Evolutionary conservation across 1,140 invertebrate genomes (phyloP), one percentile per base, ranked within the genome.

Genomic region (Mizuhopecten yessoensis): DNA sequence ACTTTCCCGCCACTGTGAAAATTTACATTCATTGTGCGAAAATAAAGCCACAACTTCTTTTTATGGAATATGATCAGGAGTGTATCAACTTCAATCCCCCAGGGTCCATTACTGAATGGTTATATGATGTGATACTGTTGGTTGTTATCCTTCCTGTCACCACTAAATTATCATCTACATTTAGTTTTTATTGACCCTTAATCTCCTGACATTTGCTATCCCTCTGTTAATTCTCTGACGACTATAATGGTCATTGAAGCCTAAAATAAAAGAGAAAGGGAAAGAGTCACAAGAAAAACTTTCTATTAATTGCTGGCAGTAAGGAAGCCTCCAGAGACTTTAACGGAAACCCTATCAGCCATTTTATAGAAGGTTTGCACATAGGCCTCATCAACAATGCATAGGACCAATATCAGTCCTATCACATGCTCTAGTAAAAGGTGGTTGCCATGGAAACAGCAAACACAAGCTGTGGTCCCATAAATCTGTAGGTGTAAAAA

Each of bases 301-400:
- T 29, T 75, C 57, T 75, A 75, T 75, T 75, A 29, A 75, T n/a
- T n/a, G 11, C n/a, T 75, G 57, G 57, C n/a, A 75, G 57, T 75
- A 11, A 75, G 57, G 23, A 75, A 75, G 11, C 57, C 57, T 75
- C 57, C 23, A 29, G 57, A 75, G 57, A 29, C 57, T 7, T 5
- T 13, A 13, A 5, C n/a, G 57, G 29, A 75, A 75, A 23, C n/a
- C 57, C 17, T 7, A 45, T 7, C 42, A 45, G 42, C 17, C 42
- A 20, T 45, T 13, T 45, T 17, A 45, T 45, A 45, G 9, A 20
- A 45, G 36, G 13, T 39, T 13, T 13, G 36, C 36, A 39, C 13
- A 39, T 13, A 39, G 42, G 42, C 42, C 17, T 45, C 42, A 75
- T 75, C 57, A 75, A 75, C 57, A 75, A 75, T 75, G 57, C 23